These are phyloP conservation scores for Mactra quadrangularis DNA, from an alignment of 1,140 invertebrate genomes.

Conservation along the genomic window DNA sequence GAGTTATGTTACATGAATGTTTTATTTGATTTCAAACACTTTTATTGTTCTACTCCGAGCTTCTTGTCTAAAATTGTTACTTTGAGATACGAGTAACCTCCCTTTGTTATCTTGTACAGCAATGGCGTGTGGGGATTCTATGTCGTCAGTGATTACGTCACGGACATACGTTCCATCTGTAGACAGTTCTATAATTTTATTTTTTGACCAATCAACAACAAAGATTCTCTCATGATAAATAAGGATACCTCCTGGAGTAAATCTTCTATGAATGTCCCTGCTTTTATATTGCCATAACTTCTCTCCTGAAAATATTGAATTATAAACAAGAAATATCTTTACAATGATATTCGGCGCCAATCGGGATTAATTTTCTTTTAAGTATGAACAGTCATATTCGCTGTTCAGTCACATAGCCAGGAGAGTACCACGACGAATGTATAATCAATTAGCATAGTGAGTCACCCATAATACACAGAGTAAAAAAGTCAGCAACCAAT, in stretches of 20 bases:
- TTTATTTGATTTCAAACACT: slow-evolving; percentile 41
- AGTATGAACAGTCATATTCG: too few relatives aligned
- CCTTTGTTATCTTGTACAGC: slow-evolving; percentile 9
- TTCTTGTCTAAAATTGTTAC: slow-evolving; percentile 43
- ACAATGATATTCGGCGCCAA: too few relatives aligned
- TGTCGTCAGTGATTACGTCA: slow-evolving; percentile 39
- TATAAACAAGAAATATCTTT: too few relatives aligned
- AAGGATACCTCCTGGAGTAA: slow-evolving; percentile 8
- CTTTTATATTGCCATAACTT: slow-evolving; percentile 30
- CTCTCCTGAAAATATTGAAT: slow-evolving; percentile 40
- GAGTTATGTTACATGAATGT: too few relatives aligned
- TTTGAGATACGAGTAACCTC: slow-evolving; percentile 31
- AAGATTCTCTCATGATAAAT: slow-evolving; percentile 26
- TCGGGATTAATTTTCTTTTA: too few relatives aligned
- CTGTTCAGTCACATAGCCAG: too few relatives aligned
- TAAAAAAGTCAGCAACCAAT: too few relatives aligned
- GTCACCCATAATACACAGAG: too few relatives aligned
- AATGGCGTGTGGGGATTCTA: slow-evolving; percentile 41
- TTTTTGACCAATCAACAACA: slow-evolving; percentile 30
- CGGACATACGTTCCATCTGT: slow-evolving; percentile 39
- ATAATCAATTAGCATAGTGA: too few relatives aligned
- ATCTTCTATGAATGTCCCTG: neutral
- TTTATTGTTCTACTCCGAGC: slow-evolving; percentile 29
- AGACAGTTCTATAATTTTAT: slow-evolving; percentile 35
- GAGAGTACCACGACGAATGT: too few relatives aligned